Evolutionary conservation across 1,140 invertebrate genomes (phyloP), one percentile per base, ranked within the genome.

Genomic region (Plectrocnemia conspersa): DNA sequence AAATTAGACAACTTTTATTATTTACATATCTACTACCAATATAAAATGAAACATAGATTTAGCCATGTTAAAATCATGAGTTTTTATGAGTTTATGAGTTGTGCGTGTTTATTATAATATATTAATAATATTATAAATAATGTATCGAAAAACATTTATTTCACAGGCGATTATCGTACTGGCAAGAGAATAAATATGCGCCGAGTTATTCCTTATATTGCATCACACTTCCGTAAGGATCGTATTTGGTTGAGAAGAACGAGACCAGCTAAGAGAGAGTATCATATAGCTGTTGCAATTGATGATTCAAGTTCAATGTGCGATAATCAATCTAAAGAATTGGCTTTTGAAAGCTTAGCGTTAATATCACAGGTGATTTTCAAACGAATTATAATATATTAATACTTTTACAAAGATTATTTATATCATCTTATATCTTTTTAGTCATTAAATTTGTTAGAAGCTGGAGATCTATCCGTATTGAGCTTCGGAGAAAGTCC

Each of bases 161-260:
- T 27, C 47, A 0, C 54, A 73, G 82, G 82, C 16, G 97, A 99
- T 72, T 99, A 96, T 68, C 81, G 93, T 53, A 98, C 93, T 1
- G 97, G 97, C 4, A 91, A 93, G 62, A 79, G 97, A 23, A 86
- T 99, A 15, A 99, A 99, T 71, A 99, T 99, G 96, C 81, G 94
- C 11, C 68, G 80, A 58, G 87, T 96, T 2, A 97, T 99, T 66
- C 90, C 94, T 0, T 99, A 98, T 70, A 97, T 99, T 64, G 97
- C 97, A 5, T 98, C 94, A 64, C 89, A 98, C 69, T 99, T 98
- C 72, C 82, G 95, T 25, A 99, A 99, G 68, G 96, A 99, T 67
- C 97, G 97, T 69, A 99, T 99, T 65, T 99, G 97, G 97, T 65
- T 99, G 59, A 76, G 96, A 38, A 75, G 97, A 40, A 98, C 91